Evolutionary conservation across 2,797 vertebrate species (phyloP).

Genomic region (Lepilemur ruficaudatus): DNA sequence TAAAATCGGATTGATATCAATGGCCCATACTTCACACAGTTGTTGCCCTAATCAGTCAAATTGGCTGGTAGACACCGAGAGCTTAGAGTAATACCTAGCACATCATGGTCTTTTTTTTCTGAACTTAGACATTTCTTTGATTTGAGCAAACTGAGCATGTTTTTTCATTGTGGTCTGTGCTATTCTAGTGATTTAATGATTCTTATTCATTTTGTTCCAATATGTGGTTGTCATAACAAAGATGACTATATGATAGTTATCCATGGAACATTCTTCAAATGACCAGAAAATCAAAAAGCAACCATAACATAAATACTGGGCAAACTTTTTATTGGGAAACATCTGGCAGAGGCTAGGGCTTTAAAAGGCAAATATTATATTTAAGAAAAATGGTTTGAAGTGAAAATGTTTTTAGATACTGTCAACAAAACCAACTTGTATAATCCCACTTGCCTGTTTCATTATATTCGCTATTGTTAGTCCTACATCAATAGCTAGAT

Average conservation of each 20-base stretch:
- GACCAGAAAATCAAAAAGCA: conserved; percentile 55
- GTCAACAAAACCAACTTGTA: conserved; percentile 54
- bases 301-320: conserved; percentile 32
- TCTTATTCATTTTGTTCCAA: conserved; percentile 38
- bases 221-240: conserved; percentile 32
- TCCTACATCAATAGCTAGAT: conserved; percentile 46
- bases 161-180: neutral
- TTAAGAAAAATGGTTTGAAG: conserved; percentile 52
- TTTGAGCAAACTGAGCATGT: neutral
- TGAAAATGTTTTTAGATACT: conserved; percentile 52
- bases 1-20: conserved; percentile 3
- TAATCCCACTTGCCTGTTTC: conserved; percentile 51
- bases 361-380: conserved; percentile 37
- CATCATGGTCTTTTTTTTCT: neutral
- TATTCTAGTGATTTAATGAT: neutral
- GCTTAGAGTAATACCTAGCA: neutral
- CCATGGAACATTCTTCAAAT: conserved; percentile 10
- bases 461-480: conserved; percentile 52
- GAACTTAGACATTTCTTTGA: neutral
- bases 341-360: conserved; percentile 5
- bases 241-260: neutral
- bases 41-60: neutral
- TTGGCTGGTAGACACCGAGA: neutral
- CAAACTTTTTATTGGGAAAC: conserved; percentile 46
- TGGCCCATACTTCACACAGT: neutral